phyloP scores from a whole-genome alignment of 2,888 invertebrate genomes.

The Apodemia mormo region DNA sequence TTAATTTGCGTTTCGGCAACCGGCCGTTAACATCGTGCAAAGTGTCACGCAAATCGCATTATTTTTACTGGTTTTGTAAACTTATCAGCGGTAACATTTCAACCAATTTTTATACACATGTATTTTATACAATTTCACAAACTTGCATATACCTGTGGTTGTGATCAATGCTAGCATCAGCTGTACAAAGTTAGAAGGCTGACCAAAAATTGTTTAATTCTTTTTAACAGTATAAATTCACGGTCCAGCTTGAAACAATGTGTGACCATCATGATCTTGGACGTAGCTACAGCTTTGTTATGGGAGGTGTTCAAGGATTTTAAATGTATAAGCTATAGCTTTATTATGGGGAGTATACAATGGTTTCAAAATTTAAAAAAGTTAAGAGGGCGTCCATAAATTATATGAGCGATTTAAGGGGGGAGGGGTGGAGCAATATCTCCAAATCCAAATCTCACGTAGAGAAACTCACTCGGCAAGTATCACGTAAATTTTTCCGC shows the following conservation, averaged over 20 bases:
- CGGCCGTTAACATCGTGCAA: background rate
- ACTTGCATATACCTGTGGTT: background rate
- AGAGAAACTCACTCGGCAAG: no score
- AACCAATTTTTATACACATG: background rate
- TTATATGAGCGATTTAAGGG: no score
- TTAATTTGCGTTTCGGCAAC: no score
- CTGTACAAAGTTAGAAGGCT: constrained; percentile 57
- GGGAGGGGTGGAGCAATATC: no score
- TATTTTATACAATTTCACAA: background rate
- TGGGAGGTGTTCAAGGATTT: no score
- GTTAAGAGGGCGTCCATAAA: no score
- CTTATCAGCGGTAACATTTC: background rate
- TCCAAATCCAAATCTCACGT: no score
- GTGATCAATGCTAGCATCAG: constrained; percentile 68
- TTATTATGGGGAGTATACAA: no score
- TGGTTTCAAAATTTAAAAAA: no score
- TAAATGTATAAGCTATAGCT: no score
- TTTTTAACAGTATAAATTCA: constrained; percentile 40
- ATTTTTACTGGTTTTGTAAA: background rate
- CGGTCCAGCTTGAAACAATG: constrained; percentile 30
- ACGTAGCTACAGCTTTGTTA: no score
- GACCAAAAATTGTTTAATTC: constrained; percentile 52
- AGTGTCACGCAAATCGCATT: background rate
- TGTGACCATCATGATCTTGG: background rate
- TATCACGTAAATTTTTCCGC: no score